A percentile compares a stretch with the other conserved stretches of the same genome.
phyloP scores from a whole-genome alignment of 2,888 invertebrate species.

The Altica lythri region DNA sequence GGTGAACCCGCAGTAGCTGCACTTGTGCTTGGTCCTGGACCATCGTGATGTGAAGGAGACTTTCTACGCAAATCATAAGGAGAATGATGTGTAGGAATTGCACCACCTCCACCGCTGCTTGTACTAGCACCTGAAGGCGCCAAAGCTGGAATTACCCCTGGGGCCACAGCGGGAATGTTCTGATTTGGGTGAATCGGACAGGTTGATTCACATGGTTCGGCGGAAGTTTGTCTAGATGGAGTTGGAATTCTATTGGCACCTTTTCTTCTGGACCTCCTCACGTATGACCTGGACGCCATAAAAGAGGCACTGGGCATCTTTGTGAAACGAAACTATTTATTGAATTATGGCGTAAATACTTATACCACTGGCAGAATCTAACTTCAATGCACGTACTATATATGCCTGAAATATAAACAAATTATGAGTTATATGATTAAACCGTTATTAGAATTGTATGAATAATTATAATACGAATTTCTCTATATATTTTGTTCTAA shows the following conservation, averaged over 20 bases:
- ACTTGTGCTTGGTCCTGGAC: conserved; percentile 68
- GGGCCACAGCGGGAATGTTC: conserved; percentile 61
- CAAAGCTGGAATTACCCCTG: conserved; percentile 46
- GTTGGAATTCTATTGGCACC: conserved; percentile 84
- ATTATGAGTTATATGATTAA: too few relatives aligned
- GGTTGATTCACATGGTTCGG: conserved; percentile 81
- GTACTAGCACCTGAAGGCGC: conserved; percentile 43
- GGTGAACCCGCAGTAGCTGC: conserved; percentile 58
- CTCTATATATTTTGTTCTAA: too few relatives aligned
- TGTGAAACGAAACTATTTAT: conserved; percentile 56
- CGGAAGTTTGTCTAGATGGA: conserved; percentile 79
- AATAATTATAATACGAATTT: too few relatives aligned
- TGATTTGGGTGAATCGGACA: conserved; percentile 64
- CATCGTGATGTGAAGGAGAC: conserved; percentile 72
- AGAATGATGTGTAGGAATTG: conserved; percentile 71
- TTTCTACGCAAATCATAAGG: conserved; percentile 90
- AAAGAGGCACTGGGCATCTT: conserved; percentile 96
- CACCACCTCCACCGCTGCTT: conserved; percentile 57
- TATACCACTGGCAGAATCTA: too few relatives aligned
- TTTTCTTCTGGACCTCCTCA: conserved; percentile 90
- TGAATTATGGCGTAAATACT: conserved; percentile 13
- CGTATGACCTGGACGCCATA: conserved; percentile 89
- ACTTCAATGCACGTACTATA: too few relatives aligned
- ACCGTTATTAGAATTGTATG: too few relatives aligned
- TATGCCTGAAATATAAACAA: too few relatives aligned